Evolutionary conservation across 2,888 invertebrate genomes (phyloP), one percentile per base, ranked within the genome.

Genomic region (Thera britannica): DNA sequence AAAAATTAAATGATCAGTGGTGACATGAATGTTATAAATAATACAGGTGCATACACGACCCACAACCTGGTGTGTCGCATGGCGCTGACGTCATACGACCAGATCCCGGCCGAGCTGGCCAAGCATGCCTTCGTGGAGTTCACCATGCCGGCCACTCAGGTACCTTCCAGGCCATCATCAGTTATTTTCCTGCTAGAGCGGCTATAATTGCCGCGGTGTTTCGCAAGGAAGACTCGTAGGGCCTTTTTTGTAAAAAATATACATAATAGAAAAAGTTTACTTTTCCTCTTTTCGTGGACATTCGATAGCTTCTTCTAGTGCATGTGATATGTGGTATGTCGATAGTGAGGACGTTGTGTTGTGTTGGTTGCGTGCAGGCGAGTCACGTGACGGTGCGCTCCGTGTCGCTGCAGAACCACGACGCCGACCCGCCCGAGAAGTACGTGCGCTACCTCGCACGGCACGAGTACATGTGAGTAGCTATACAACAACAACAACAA

Each of bases 111-210:
- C 74, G 96, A 97, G 88, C 95, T 99, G 86, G 97, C 98, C 71
- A 97, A 97, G 77, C 96, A 96, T 89, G 97, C 98, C 78, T 96
- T 96, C 86, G 98, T 99, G 46, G 99, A 99, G 92, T 99, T 99
- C 92, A 99, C 98, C 58, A 99, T 99, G 99, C 99, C 99, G 48
- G 97, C 98, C 75, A 98, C 98, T 49, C 98, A 98, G 86, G 68
- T 68, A 4, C 7, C 23, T n/a, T 2, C 8, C 34, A 38, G 23
- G 44, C 34, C 2, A 34, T 41, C 7, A 3, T 41, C 23, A 23
- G 0, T 23, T 1, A 23, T 23, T 23, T 23, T 23, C 23, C 23
- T 1, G 23, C 23, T 23, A 23, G 23, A 23, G 23, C 23, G 23
- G 23, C 23, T 23, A 23, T 23, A 23, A 23, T 23, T 23, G 23